Base-by-base conservation (phyloP, 1,140 invertebrate genomes). In the Linepithema humile region DNA sequence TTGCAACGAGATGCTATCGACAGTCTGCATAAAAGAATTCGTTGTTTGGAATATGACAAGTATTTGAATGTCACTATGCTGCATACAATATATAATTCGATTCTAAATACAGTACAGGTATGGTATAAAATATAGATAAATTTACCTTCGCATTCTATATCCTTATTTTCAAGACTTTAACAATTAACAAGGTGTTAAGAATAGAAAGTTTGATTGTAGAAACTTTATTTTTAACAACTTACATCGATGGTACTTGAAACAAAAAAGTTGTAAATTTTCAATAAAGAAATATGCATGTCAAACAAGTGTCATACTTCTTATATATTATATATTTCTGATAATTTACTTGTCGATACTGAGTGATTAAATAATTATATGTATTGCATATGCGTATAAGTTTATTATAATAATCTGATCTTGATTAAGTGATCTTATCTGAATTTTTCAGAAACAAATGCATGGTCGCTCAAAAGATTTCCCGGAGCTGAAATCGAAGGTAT, bases 21-120 rank as follows among this genome's bases (percentile, higher is more conserved):
- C 20, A 82, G 78, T 59, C 80, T 94, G 26, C 91, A 92, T 82
- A 77, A 82, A 50, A 93, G 88, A 82, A 93, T 94, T 40, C 84
- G 69, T 86, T 62, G 20, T 10, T 85, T 91, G 29, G 87, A 91
- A 74, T 89, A 84, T 35, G 85, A 90, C 62, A 86, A 91, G 75
- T 83, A 77, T 57, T 75, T 91, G 38, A 83, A 86, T 64, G 88
- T 90, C 85, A 86, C 77, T 86, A 86, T 89, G 6, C 60, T 94
- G 55, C 91, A 92, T 84, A 86, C 86, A 45, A 88, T 89, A 43
- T 93, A 93, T 89, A 92, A 85, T 62, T 88, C 91, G 38, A 87
- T 92, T 85, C 84, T 93, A 73, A 91, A 60, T 83, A 85, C 70
- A 43, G 74, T 93, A 84, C 90, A 93, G 92, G 93, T 94, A 91